Evolutionary conservation across 1,140 invertebrate genomes (phyloP), one percentile per base, ranked within the genome.

Genomic region (Lucilia cuprina): DNA sequence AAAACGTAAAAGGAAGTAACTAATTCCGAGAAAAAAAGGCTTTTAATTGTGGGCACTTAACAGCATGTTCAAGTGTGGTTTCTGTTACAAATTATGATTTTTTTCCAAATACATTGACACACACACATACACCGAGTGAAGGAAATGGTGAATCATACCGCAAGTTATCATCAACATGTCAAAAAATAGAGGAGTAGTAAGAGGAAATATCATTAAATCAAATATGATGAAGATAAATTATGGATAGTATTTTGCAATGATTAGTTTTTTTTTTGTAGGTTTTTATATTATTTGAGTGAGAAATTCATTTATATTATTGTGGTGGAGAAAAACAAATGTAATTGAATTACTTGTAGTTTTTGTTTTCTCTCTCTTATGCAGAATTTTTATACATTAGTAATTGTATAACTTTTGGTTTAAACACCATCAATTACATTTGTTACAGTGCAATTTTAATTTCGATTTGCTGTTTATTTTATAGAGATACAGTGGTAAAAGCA

Each of bases 21-120:
- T 41, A 41, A 41, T 41, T 41, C 30, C 80, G 14, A 60, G 4
- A 60, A 34, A 70, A 82, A 25, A 82, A 8, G 60, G 60, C 82
- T 19, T 82, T 70, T 82, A 65, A 82, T 65, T 82, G 82, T 82
- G 82, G 41, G 35, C 77, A 49, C 77, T 80, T 80, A 80, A 80
- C 77, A 80, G 41, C n/a, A 80, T 80, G 47, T 25, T 80, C 47
- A 49, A 80, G 77, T 80, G 41, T 49, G 77, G 41, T 80, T 70
- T 70, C 65, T 70, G 49, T 80, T 49, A 50, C 19, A 80, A 80
- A 80, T 80, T 80, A 80, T 80, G 74, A 41, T 41, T 17, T 41
- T 2, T 19, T 47, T 47, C 70, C 55, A 17, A 60, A 60, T 14
- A 60, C 55, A 70, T 8, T 2, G 65, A 8, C 65, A n/a, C n/a